These are phyloP conservation scores for Haemorhous mexicanus DNA, from an alignment of 2,113 vertebrate genomes.

Conservation along the genomic window DNA sequence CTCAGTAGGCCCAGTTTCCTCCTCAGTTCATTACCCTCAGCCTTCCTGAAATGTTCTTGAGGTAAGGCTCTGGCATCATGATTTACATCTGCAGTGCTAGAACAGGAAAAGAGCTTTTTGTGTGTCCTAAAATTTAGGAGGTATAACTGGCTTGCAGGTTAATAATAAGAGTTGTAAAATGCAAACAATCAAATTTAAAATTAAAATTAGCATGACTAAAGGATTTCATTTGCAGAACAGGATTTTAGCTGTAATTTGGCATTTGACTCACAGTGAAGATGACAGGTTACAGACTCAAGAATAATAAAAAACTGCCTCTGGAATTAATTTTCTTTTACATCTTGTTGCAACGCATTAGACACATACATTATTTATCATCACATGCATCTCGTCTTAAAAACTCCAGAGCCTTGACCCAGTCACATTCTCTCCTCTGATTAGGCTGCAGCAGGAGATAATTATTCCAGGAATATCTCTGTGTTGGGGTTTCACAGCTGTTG, in stretches of 20 bases:
- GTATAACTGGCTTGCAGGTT: background rate
- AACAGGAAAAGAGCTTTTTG: background rate
- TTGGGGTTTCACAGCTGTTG: constrained; percentile 9
- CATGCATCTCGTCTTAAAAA: constrained; percentile 24
- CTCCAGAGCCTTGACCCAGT: constrained; percentile 9
- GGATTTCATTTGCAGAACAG: constrained; percentile 43
- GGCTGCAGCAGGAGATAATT: constrained; percentile 7
- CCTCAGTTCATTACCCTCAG: background rate
- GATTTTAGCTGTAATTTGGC: constrained; percentile 43
- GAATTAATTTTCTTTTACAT: constrained; percentile 54
- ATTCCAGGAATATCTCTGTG: constrained; percentile 5
- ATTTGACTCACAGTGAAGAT: constrained; percentile 14
- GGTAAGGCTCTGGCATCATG: background rate
- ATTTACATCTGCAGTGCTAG: background rate
- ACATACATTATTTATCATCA: constrained; percentile 43
- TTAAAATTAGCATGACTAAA: constrained; percentile 59
- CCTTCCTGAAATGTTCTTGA: background rate
- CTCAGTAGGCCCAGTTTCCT: background rate
- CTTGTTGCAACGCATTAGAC: constrained; percentile 23
- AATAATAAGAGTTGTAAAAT: constrained; percentile 11
- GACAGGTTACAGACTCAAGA: constrained; percentile 19
- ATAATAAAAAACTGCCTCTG: constrained; percentile 47
- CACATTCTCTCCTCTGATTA: background rate
- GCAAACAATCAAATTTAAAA: constrained; percentile 56
- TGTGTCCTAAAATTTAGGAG: background rate